phyloP scores from a whole-genome alignment of 2,113 vertebrate genomes.

The Anolis sagrei region DNA sequence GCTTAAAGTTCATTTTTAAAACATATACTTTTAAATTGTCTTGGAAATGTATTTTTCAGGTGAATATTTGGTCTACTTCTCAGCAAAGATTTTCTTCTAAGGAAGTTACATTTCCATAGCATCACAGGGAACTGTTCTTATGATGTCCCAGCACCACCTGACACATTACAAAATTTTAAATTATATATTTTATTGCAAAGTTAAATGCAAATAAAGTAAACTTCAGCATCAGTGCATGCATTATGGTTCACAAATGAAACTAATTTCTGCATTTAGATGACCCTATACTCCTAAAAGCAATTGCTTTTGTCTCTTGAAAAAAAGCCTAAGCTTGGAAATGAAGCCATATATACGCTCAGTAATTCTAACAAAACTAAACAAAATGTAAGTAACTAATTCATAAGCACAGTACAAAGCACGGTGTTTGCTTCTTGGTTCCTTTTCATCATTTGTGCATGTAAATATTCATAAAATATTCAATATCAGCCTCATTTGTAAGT shows the following conservation, averaged over 20 bases:
- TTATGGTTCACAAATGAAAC: neutral
- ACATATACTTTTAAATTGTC: neutral
- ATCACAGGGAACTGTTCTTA: neutral
- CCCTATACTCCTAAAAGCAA: constrained; percentile 16
- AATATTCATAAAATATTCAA: constrained; percentile 66
- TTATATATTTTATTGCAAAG: neutral
- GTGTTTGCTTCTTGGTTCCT: constrained; percentile 41
- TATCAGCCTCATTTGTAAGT: constrained; percentile 43
- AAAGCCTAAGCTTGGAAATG: constrained; percentile 38
- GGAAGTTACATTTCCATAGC: neutral
- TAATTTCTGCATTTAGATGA: neutral
- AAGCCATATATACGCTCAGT: neutral
- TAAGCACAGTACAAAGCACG: constrained; percentile 51
- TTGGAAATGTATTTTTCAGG: neutral
- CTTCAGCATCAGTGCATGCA: neutral
- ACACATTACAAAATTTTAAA: neutral
- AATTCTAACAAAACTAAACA: constrained; percentile 53
- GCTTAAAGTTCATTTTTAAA: neutral
- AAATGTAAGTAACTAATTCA: constrained; percentile 59
- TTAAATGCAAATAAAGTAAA: constrained; percentile 11
- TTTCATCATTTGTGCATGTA: constrained; percentile 50
- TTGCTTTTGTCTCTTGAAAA: constrained; percentile 47
- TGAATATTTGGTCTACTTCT: neutral
- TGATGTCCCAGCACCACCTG: neutral
- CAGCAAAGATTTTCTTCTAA: neutral